Percentiles rank a stretch among this genome's conserved stretches.
Conservation (phyloP, 1,140 invertebrate species). For the Saccostrea cuccullata region DNA sequence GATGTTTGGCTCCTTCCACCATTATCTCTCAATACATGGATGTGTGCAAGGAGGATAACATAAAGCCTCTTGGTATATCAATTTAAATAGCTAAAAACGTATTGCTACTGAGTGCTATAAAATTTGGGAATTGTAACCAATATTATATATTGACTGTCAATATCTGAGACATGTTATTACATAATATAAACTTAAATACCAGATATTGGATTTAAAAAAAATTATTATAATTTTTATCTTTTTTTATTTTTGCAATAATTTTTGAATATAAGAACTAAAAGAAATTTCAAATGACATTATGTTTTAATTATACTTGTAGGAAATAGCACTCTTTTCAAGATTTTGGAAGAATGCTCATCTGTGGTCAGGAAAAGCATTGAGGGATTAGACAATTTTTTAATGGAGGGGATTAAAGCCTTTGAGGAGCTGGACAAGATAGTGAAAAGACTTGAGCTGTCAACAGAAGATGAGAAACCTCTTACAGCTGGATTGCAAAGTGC, state of each 20-base stretch:
- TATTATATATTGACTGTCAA: no score
- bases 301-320: not conserved
- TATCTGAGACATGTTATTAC: not conserved
- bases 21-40: conserved; percentile 6
- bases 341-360: conserved; percentile 8
- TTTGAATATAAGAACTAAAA: no score
- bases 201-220: not conserved
- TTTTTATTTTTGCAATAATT: not conserved
- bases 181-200: not conserved
- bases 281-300: no score
- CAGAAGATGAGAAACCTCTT: not conserved
- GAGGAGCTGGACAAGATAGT: not conserved
- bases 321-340: conserved; percentile 26
- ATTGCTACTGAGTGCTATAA: not conserved
- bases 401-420: conserved; percentile 23
- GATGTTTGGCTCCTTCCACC: not conserved
- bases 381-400: conserved; percentile 36
- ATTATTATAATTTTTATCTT: not conserved
- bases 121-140: not conserved
- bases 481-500: not conserved
- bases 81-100: not conserved
- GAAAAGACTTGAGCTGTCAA: not conserved
- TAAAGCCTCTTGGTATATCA: not conserved
- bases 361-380: conserved; percentile 21
- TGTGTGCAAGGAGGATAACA: not conserved